Conservation (phyloP, 1,140 invertebrate genomes). For the Spodoptera frugiperda region DNA sequence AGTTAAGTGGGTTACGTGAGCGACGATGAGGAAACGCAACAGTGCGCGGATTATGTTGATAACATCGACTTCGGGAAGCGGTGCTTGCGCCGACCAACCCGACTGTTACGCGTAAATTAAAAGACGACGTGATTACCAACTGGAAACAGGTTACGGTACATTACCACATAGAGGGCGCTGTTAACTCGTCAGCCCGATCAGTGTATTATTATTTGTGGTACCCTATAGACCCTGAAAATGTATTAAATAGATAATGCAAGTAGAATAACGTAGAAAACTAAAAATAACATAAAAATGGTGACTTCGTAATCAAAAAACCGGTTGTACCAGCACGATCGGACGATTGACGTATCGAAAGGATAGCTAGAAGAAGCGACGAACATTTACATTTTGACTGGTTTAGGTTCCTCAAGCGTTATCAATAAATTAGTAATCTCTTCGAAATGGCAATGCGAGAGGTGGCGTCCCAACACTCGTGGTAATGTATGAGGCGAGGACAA, state of each 20-base stretch:
- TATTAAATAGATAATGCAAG: background rate
- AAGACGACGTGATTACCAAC: background rate
- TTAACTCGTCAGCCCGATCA: background rate
- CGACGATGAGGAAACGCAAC: slow-evolving; percentile 56
- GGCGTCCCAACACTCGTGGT: background rate
- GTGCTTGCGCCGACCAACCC: slow-evolving; percentile 31
- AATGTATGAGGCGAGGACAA: background rate
- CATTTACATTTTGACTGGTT: too few species aligned
- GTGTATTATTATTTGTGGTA: background rate
- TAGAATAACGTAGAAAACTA: too few species aligned
- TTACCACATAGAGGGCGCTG: slow-evolving; percentile 15
- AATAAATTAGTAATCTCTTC: too few species aligned
- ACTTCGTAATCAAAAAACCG: background rate
- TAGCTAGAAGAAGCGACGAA: too few species aligned
- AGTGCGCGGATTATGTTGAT: slow-evolving; percentile 56
- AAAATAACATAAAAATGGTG: too few species aligned
- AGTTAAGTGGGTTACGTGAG: slow-evolving; percentile 67
- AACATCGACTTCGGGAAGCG: slow-evolving; percentile 46
- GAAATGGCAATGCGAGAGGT: too few species aligned
- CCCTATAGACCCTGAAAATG: background rate
- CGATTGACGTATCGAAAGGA: too few species aligned
- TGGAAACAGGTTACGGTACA: background rate
- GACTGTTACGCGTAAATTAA: slow-evolving; percentile 26
- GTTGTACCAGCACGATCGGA: background rate
- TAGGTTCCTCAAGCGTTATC: too few species aligned